Percentiles rank a stretch among this genome's conserved stretches.
Evolutionary conservation across 2,797 vertebrate genomes (phyloP).

Genomic region (Chelon labrosus): DNA sequence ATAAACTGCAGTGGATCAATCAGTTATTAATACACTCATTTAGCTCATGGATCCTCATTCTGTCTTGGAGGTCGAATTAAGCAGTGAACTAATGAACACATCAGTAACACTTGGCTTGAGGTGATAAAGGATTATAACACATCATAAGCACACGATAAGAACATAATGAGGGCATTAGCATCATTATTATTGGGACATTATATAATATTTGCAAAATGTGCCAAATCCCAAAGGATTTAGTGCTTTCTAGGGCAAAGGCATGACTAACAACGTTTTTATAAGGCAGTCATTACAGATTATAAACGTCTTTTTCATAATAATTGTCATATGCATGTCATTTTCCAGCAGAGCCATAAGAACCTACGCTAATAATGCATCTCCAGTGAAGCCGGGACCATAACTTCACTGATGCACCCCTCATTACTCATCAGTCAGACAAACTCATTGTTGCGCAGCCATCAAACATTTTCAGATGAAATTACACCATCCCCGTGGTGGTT

Average conservation of each 20-base stretch:
- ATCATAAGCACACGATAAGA: slow-evolving; percentile 67
- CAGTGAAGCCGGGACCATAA: neutral
- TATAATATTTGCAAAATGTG: slow-evolving; percentile 65
- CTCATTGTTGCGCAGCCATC: slow-evolving; percentile 23
- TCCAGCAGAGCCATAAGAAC: slow-evolving; percentile 16
- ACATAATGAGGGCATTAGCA: slow-evolving; percentile 75
- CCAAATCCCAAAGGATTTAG: slow-evolving; percentile 62
- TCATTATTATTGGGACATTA: slow-evolving; percentile 63
- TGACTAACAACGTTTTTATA: slow-evolving; percentile 58
- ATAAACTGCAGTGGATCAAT: slow-evolving; percentile 46
- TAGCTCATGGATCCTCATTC: slow-evolving; percentile 38
- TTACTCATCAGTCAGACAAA: slow-evolving; percentile 32
- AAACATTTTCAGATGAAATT: slow-evolving; percentile 25
- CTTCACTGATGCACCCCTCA: slow-evolving; percentile 5
- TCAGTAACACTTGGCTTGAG: slow-evolving; percentile 66
- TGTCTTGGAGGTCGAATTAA: slow-evolving; percentile 61
- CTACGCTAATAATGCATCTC: neutral
- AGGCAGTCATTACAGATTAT: slow-evolving; percentile 39
- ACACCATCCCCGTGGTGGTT: slow-evolving; percentile 11
- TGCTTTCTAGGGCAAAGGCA: slow-evolving; percentile 56
- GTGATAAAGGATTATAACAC: slow-evolving; percentile 71
- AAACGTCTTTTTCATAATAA: slow-evolving; percentile 21
- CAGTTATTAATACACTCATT: slow-evolving; percentile 55
- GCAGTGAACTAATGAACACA: slow-evolving; percentile 67
- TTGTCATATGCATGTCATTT: slow-evolving; percentile 27